phyloP scores from a whole-genome alignment of 2,888 invertebrate species.

The Scaptomyza caliginosa region DNA sequence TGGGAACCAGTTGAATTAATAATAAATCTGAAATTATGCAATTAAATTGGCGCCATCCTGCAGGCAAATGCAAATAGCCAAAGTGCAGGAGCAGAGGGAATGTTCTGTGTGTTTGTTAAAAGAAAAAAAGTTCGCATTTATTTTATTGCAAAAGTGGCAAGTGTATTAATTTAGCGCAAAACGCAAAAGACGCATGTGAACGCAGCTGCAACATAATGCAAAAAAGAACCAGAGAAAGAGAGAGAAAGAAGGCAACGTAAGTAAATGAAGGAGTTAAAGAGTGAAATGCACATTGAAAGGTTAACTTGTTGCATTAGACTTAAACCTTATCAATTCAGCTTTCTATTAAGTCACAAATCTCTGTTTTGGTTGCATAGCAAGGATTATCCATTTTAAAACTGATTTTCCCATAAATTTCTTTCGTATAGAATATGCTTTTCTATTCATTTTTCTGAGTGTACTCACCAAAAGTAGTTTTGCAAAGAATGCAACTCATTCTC shows the following conservation, averaged over 20 bases:
- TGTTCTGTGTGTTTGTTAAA: neutral
- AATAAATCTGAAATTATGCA: conserved; percentile 71
- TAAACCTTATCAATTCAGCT: neutral
- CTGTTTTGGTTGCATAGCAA: neutral
- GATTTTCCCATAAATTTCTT: neutral
- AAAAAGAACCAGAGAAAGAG: neutral
- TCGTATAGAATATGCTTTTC: too few relatives aligned
- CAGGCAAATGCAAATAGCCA: conserved; percentile 27
- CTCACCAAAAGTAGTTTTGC: neutral
- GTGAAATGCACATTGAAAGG: neutral
- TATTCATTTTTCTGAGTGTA: neutral
- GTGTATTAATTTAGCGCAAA: conserved; percentile 46
- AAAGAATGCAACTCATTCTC: neutral
- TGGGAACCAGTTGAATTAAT: conserved; percentile 49
- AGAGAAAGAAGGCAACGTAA: neutral
- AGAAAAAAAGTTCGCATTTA: conserved; percentile 22
- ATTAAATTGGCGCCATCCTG: conserved; percentile 56
- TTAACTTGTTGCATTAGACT: neutral
- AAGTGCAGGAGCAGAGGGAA: neutral
- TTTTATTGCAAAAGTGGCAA: conserved; percentile 27
- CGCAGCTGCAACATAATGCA: conserved; percentile 24
- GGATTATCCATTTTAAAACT: neutral
- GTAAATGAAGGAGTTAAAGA: neutral
- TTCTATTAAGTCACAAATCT: neutral
- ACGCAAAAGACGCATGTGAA: conserved; percentile 38